These are phyloP conservation scores for Hydrozoanthus gracilis DNA, from an alignment of 92 coral and sea anemone genomes.

Conservation along the genomic window DNA sequence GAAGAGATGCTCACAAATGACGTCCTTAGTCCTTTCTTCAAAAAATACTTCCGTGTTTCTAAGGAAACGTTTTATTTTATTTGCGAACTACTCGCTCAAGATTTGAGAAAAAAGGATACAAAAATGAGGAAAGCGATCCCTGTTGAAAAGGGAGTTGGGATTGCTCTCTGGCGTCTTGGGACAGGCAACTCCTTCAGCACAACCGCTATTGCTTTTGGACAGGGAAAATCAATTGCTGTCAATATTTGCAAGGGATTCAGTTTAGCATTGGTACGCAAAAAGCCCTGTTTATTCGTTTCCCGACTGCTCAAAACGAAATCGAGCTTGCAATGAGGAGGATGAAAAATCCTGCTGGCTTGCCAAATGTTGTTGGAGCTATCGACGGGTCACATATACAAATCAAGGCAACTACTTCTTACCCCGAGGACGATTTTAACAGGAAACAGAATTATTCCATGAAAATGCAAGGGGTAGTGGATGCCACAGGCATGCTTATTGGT, in stretches of 20 bases:
- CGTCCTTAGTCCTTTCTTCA: slow-evolving; percentile 1
- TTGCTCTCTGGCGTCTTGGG: slow-evolving; percentile 49
- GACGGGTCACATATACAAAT: slow-evolving; percentile 49
- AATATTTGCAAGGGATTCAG: slow-evolving; percentile 46
- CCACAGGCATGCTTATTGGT: slow-evolving; percentile 50
- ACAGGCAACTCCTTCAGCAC: slow-evolving; percentile 50
- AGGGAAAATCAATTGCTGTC: slow-evolving; percentile 37
- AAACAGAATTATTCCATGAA: slow-evolving; percentile 54
- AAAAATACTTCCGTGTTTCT: slow-evolving; percentile 14
- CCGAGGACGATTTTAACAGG: slow-evolving; percentile 48
- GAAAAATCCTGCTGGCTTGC: slow-evolving; percentile 58
- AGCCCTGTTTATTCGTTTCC: slow-evolving; percentile 50
- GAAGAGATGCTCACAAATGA: slow-evolving; percentile 4
- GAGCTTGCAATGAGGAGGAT: slow-evolving; percentile 50
- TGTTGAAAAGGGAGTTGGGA: slow-evolving; percentile 36
- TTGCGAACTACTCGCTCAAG: no score
- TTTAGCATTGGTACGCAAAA: slow-evolving; percentile 32
- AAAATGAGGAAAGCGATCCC: slow-evolving; percentile 28
- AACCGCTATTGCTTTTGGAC: slow-evolving; percentile 52
- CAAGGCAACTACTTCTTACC: slow-evolving; percentile 41
- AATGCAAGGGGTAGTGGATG: slow-evolving; percentile 51
- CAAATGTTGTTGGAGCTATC: slow-evolving; percentile 44
- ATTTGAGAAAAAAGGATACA: slow-evolving; percentile 1
- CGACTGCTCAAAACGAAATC: slow-evolving; percentile 19
- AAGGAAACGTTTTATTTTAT: not conserved